These are phyloP conservation scores for Pelecanoides urinatrix DNA, from an alignment of 2,113 vertebrate species.

Conservation along the genomic window DNA sequence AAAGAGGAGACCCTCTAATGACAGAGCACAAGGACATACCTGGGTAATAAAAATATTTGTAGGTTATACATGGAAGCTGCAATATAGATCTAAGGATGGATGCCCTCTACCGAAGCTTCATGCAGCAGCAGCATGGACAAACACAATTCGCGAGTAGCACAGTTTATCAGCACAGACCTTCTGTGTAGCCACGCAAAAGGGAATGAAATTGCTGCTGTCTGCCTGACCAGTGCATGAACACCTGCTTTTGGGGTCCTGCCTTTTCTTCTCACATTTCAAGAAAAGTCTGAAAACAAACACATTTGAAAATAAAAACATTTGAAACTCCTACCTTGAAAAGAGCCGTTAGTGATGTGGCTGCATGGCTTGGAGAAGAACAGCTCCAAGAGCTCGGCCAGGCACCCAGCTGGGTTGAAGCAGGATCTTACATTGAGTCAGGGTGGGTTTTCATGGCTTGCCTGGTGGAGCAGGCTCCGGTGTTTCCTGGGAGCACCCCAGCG, in stretches of 20 bases:
- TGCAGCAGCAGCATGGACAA: neutral
- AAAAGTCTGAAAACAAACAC: neutral
- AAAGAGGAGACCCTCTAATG: neutral
- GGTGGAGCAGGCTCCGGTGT: neutral
- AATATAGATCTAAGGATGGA: neutral
- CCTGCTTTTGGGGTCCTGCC: neutral
- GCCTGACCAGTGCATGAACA: neutral
- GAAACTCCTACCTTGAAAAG: neutral
- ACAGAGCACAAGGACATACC: neutral
- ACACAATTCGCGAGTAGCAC: rapidly evolving
- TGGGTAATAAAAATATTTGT: neutral
- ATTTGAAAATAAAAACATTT: neutral
- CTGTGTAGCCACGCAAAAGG: neutral
- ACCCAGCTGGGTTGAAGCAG: neutral
- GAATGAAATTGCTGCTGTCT: neutral
- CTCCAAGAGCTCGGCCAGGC: neutral
- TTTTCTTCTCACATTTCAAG: neutral
- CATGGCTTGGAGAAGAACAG: neutral
- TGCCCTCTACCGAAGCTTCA: neutral
- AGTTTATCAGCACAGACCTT: neutral
- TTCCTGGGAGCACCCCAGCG: neutral
- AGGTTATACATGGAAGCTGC: neutral
- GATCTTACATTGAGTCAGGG: rapidly evolving
- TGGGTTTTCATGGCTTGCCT: neutral
- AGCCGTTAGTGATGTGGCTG: neutral